Conservation (phyloP, 2,888 invertebrate genomes). For the Thymelicus lineola region DNA sequence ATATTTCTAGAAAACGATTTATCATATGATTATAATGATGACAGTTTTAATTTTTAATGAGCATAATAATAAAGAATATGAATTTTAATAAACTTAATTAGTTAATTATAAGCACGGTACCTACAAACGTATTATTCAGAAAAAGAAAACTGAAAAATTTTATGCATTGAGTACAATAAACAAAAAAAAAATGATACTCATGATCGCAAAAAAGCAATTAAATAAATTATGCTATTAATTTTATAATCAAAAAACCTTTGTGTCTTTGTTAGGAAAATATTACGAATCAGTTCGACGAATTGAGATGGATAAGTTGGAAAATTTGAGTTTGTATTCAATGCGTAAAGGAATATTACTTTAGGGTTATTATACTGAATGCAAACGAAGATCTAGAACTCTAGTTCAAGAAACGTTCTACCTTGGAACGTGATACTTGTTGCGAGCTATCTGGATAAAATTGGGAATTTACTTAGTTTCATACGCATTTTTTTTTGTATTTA, state of each 20-base stretch:
- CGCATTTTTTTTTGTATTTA: too few relatives aligned
- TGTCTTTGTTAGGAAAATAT: background rate
- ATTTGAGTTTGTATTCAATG: too few relatives aligned
- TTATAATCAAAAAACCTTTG: background rate
- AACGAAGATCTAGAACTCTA: too few relatives aligned
- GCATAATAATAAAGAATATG: conserved; percentile 3
- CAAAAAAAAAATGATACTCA: conserved; percentile 3
- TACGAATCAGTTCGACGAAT: background rate
- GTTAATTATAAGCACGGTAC: conserved; percentile 16
- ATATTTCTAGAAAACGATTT: conserved; percentile 15
- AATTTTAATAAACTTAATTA: conserved; percentile 20
- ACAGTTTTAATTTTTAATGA: conserved; percentile 14
- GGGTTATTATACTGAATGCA: too few relatives aligned
- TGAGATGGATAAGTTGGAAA: too few relatives aligned
- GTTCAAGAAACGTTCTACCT: too few relatives aligned
- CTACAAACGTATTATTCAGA: conserved; percentile 22
- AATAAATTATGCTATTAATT: conserved; percentile 11
- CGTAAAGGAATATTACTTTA: background rate
- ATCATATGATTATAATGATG: conserved; percentile 9
- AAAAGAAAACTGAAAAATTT: conserved; percentile 8
- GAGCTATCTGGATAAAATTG: too few relatives aligned
- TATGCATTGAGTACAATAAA: conserved; percentile 24
- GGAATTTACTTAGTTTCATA: too few relatives aligned
- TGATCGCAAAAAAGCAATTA: conserved; percentile 22
- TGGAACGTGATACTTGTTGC: too few relatives aligned